Evolutionary conservation across 2,888 invertebrate genomes (phyloP).

Genomic region (Cryptus viduatorius): DNA sequence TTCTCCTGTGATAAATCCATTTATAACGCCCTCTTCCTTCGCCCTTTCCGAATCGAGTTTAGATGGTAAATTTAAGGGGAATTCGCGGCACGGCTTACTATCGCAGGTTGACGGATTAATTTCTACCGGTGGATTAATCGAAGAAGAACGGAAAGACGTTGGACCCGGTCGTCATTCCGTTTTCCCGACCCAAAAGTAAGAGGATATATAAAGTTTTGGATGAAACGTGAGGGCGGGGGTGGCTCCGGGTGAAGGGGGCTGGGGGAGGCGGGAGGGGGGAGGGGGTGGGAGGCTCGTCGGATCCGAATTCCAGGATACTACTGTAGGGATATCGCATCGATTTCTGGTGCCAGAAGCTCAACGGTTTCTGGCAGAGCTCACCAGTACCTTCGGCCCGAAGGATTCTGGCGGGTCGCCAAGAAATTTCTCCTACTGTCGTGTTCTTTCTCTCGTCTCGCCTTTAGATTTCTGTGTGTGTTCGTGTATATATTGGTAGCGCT

Average conservation of each 20-base stretch:
- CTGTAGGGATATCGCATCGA: constrained; percentile 61
- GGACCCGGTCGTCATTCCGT: neutral
- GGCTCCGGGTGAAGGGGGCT: neutral
- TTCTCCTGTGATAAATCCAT: neutral
- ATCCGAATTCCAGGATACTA: constrained; percentile 49
- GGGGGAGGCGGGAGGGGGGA: neutral
- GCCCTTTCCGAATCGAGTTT: neutral
- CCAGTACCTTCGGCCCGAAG: constrained; percentile 49
- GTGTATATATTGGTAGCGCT: constrained; percentile 12
- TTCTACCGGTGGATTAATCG: constrained; percentile 36
- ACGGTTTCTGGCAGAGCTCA: constrained; percentile 51
- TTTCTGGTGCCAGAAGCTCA: constrained; percentile 53
- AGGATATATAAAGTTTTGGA: neutral
- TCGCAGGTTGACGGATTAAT: constrained; percentile 15
- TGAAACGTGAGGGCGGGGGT: no score
- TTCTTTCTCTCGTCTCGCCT: neutral
- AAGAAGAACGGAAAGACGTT: neutral
- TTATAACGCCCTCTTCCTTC: neutral
- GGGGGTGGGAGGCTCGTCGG: constrained; percentile 5
- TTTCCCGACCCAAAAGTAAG: neutral
- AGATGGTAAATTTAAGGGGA: neutral
- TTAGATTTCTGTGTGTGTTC: neutral
- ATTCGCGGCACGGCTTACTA: neutral
- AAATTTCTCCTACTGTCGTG: constrained; percentile 38
- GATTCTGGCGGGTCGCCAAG: constrained; percentile 63